These are phyloP conservation scores for Lapara coniferarum DNA, from an alignment of 2,888 invertebrate genomes.

Conservation along the genomic window DNA sequence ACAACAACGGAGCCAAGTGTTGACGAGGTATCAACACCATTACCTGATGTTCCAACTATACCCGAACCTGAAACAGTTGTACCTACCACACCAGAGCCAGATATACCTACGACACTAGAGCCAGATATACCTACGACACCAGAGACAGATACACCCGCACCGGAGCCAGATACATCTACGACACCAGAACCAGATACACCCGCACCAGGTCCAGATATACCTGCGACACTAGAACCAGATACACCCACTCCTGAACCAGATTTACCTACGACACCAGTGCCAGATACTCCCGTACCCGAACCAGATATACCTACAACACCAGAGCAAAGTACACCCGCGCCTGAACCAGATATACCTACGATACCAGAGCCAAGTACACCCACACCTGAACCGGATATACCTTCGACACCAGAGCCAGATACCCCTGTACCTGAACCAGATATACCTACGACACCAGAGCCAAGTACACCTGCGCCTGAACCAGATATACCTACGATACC, in stretches of 20 bases:
- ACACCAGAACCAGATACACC: constrained; percentile 24
- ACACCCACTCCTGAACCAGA: not conserved
- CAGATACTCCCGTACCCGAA: not conserved
- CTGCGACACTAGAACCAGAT: not conserved
- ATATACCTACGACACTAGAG: not conserved
- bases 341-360: not conserved
- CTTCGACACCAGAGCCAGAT: not conserved
- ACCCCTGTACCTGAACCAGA: not conserved
- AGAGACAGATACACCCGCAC: not conserved
- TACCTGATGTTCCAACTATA: not conserved
- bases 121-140: not conserved
- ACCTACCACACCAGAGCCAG: not conserved
- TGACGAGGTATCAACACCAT: not conserved
- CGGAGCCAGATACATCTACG: not conserved
- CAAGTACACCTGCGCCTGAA: not conserved
- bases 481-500: not conserved
- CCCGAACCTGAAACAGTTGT: not conserved
- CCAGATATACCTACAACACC: not conserved
- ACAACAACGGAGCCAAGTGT: not conserved
- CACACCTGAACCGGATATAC: not conserved
- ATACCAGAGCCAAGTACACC: not conserved
- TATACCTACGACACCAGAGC: not conserved
- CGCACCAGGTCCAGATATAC: not conserved
- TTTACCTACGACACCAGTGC: not conserved
- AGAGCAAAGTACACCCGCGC: not conserved